Conservation (phyloP, 1,140 invertebrate genomes). For the Drosophila hydei region DNA sequence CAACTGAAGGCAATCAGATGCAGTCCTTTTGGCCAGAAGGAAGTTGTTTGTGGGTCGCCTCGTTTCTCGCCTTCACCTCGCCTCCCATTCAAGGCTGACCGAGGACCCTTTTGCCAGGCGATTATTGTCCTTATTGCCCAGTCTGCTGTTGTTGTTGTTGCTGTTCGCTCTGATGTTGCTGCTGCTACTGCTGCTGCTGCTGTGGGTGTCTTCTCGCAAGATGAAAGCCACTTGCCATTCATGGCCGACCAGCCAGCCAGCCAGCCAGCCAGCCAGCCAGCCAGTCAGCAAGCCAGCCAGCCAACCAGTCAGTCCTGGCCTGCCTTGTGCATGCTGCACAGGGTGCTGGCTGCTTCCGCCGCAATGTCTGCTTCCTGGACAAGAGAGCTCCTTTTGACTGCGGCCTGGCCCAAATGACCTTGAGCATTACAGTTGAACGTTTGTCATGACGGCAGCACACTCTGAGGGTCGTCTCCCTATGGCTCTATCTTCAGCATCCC, state of each 20-base stretch:
- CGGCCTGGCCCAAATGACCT: constrained; percentile 62
- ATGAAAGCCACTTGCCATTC: constrained; percentile 79
- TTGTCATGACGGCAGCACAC: constrained; percentile 45
- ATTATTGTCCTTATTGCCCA: constrained; percentile 41
- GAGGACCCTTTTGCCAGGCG: constrained; percentile 61
- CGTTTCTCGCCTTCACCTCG: not conserved
- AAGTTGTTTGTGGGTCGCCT: constrained; percentile 77
- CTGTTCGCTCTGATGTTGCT: not conserved
- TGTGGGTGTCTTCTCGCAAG: constrained; percentile 75
- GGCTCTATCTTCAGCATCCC: not conserved
- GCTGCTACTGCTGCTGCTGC: constrained; percentile 11
- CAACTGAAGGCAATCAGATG: constrained; percentile 24
- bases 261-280: too few species aligned
- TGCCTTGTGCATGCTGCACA: constrained; percentile 30
- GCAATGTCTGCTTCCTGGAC: constrained; percentile 8
- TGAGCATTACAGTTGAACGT: constrained; percentile 73
- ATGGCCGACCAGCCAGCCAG: constrained; percentile 52
- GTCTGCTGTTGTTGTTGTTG: constrained; percentile 19
- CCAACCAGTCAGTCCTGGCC: not conserved
- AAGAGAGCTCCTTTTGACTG: constrained; percentile 23
- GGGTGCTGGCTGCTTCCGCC: constrained; percentile 23
- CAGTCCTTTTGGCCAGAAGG: constrained; percentile 57
- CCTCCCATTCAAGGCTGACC: constrained; percentile 45
- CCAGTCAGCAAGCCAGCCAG: too few species aligned
- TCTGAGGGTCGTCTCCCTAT: constrained; percentile 16